Conservation (phyloP, 2,888 invertebrate species). For the Elysia crispata region DNA sequence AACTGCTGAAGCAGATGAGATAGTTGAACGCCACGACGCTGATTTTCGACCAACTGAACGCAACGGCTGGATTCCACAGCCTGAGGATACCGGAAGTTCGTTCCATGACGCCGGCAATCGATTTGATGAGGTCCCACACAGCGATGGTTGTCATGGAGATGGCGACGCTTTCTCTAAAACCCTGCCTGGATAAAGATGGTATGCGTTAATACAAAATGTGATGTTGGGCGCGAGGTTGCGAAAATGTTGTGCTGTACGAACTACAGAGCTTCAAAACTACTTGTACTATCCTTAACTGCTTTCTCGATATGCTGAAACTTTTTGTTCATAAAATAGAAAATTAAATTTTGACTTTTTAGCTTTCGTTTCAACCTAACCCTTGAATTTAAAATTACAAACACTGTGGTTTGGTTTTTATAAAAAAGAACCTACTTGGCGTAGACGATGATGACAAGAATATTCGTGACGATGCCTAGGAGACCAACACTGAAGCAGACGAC, state of each 20-base stretch:
- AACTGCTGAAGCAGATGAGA: conserved; percentile 41
- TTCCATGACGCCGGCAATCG: conserved; percentile 32
- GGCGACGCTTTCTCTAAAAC: conserved; percentile 42
- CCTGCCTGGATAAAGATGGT: conserved; percentile 20
- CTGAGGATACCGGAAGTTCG: conserved; percentile 30
- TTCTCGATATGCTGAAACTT: too few species aligned
- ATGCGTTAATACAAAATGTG: too few species aligned
- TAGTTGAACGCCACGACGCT: conserved; percentile 34
- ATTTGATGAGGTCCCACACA: conserved; percentile 40
- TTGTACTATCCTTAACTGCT: too few species aligned
- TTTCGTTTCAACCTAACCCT: too few species aligned
- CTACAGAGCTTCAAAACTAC: too few species aligned
- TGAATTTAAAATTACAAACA: too few species aligned
- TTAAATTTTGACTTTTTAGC: too few species aligned
- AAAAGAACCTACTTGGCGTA: background rate
- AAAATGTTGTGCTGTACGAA: too few species aligned
- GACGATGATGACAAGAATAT: background rate
- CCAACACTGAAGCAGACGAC: background rate
- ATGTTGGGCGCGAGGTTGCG: too few species aligned
- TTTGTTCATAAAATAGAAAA: too few species aligned
- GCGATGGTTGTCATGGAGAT: conserved; percentile 47
- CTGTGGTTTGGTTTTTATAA: too few species aligned
- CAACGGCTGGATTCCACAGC: conserved; percentile 3
- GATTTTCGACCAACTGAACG: conserved; percentile 41
- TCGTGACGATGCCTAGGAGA: background rate